phyloP scores from a whole-genome alignment of 2,113 vertebrate species.

The Harpagus bidentatus region DNA sequence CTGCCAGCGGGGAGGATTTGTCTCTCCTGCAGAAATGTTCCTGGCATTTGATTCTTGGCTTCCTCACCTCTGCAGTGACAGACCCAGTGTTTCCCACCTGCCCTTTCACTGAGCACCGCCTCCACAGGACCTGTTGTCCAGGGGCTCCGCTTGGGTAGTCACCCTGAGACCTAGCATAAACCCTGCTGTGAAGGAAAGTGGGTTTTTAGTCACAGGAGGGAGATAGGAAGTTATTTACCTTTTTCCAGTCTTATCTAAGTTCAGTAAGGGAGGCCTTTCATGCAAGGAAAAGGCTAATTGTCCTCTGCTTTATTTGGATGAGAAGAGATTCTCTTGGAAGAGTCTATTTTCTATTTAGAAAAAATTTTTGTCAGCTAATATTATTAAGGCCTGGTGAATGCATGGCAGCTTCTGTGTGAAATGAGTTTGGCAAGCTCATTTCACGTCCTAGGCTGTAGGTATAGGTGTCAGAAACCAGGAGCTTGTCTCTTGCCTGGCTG shows the following conservation, averaged over 20 bases:
- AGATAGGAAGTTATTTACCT: not conserved
- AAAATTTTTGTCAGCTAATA: not conserved
- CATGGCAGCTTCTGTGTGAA: slow-evolving; percentile 33
- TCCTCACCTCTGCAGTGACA: not conserved
- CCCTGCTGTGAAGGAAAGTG: not conserved
- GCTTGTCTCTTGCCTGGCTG: not conserved
- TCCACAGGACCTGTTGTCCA: not conserved
- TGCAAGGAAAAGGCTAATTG: not conserved
- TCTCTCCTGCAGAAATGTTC: not conserved
- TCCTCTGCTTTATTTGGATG: not conserved
- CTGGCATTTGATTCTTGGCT: not conserved
- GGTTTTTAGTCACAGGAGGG: not conserved
- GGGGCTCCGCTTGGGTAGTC: not conserved
- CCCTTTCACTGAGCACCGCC: not conserved
- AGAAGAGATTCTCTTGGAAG: slow-evolving; percentile 19
- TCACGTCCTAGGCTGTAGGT: not conserved
- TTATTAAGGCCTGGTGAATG: slow-evolving; percentile 21
- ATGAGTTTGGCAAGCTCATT: slow-evolving; percentile 35
- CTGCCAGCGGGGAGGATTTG: not conserved
- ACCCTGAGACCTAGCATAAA: not conserved
- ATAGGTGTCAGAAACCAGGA: not conserved
- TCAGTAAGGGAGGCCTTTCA: not conserved
- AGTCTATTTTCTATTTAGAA: not conserved
- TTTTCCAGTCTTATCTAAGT: not conserved
- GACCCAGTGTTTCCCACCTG: not conserved